These are phyloP conservation scores for Nasonia giraulti DNA, from an alignment of 1,140 invertebrate genomes.

Conservation along the genomic window DNA sequence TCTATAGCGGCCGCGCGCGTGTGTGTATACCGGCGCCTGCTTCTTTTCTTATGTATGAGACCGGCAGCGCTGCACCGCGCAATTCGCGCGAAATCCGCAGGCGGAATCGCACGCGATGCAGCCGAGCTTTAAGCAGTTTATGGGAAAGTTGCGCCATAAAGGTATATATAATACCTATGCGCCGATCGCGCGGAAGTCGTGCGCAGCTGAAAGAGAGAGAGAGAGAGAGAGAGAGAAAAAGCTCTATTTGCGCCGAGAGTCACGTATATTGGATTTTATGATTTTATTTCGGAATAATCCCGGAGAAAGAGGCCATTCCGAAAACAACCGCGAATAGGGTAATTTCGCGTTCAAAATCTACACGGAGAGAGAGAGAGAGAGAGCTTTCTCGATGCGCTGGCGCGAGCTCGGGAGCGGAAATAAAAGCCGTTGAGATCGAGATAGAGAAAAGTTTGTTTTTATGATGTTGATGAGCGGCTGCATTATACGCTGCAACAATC, in stretches of 20 bases:
- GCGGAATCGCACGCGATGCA: slow-evolving; percentile 20
- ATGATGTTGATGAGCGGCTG: neutral
- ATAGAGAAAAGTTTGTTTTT: neutral
- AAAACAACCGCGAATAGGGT: neutral
- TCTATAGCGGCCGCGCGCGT: neutral
- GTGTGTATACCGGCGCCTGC: neutral
- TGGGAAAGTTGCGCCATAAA: neutral
- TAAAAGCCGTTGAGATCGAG: neutral
- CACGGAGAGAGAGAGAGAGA: too few species aligned
- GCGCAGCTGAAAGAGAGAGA: too few species aligned
- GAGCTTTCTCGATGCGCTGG: too few species aligned
- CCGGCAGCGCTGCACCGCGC: neutral
- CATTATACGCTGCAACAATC: too few species aligned
- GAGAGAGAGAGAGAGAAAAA: neutral
- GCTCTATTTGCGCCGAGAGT: neutral
- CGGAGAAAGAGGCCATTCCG: neutral
- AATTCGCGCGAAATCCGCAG: neutral
- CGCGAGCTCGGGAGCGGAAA: neutral
- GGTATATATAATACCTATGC: neutral
- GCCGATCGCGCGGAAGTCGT: neutral
- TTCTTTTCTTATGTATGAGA: slow-evolving; percentile 15
- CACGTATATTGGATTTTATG: slow-evolving; percentile 3
- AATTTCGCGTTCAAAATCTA: neutral
- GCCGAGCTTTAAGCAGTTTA: slow-evolving; percentile 1
- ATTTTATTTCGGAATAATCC: neutral